These are phyloP conservation scores for Geodia barretti DNA, from an alignment of 37 sponge, comb jelly and placozoan species.

Conservation along the genomic window DNA sequence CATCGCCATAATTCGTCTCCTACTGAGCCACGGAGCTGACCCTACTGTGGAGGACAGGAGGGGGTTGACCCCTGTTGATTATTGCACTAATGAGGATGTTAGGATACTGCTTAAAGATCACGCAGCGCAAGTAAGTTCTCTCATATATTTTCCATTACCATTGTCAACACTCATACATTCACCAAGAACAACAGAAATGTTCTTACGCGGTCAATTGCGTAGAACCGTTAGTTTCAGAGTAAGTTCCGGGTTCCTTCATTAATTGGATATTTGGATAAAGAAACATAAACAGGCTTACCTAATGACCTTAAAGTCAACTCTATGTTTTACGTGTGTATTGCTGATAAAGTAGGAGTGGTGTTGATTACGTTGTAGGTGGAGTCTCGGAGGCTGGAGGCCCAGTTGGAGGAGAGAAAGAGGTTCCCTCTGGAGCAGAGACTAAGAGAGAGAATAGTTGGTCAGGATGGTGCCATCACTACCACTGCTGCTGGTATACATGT, in stretches of 20 bases:
- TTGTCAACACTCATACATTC: too few species aligned
- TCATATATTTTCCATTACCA: too few species aligned
- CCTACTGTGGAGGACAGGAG: constrained; percentile 60
- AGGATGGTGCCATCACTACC: constrained; percentile 83
- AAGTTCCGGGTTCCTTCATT: too few species aligned
- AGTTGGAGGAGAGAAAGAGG: constrained; percentile 58
- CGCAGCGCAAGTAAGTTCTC: constrained; percentile 38
- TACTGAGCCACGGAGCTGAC: constrained; percentile 58
- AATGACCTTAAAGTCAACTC: too few species aligned
- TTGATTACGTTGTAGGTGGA: constrained; percentile 34
- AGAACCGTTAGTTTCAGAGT: too few species aligned
- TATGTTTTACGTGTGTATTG: too few species aligned
- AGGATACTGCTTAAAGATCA: constrained; percentile 20
- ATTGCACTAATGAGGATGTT: constrained; percentile 34
- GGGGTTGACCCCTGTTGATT: constrained; percentile 40
- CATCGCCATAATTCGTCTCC: constrained; percentile 37
- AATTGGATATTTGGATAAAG: not conserved
- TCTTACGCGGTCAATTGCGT: too few species aligned
- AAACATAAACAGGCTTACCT: too few species aligned
- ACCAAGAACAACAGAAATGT: too few species aligned
- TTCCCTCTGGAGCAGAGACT: constrained; percentile 74
- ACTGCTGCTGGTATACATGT: constrained; percentile 63
- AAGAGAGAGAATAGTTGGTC: constrained; percentile 75
- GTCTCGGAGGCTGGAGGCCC: constrained; percentile 15
- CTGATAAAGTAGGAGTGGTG: too few species aligned